Evolutionary conservation across 30 jellyfish, hydroid and myxozoan genomes (phyloP).

Genomic region (Pseudorhiza aurosa): DNA sequence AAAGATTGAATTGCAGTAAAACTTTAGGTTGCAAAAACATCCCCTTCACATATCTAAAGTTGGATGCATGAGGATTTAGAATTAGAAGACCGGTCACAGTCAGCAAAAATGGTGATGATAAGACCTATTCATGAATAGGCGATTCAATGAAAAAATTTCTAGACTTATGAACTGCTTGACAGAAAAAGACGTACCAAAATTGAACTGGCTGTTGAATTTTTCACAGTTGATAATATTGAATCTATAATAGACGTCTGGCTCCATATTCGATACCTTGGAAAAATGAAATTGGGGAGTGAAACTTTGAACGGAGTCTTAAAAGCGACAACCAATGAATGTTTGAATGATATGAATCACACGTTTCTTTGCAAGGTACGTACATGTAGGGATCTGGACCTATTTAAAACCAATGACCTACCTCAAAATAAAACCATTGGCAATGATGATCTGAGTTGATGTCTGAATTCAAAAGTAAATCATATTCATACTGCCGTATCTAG

Average conservation of each 20-base stretch:
- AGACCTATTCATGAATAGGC: background rate
- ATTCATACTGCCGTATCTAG: slow-evolving; percentile 70
- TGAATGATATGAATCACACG: too few relatives aligned
- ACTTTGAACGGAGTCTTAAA: too few relatives aligned
- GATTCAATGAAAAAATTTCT: background rate
- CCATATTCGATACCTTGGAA: slow-evolving; percentile 86
- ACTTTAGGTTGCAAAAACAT: too few relatives aligned
- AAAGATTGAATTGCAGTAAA: too few relatives aligned
- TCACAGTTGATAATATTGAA: slow-evolving; percentile 96
- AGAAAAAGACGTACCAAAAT: slow-evolving; percentile 81
- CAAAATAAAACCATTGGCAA: slow-evolving; percentile 97
- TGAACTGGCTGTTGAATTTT: slow-evolving; percentile 92
- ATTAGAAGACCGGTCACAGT: background rate
- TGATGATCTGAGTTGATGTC: slow-evolving; percentile 85
- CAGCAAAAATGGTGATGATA: background rate
- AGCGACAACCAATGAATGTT: too few relatives aligned
- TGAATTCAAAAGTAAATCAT: slow-evolving; percentile 83
- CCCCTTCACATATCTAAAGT: too few relatives aligned
- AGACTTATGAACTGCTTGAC: background rate
- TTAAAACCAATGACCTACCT: slow-evolving; percentile 38
- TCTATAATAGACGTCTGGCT: slow-evolving; percentile 70
- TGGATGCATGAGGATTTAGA: background rate
- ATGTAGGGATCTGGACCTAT: too few relatives aligned
- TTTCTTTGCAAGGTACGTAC: too few relatives aligned
- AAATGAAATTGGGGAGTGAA: too few relatives aligned